Base-by-base conservation (phyloP, 2,113 vertebrate genomes). In the Megatriorchis doriae region DNA sequence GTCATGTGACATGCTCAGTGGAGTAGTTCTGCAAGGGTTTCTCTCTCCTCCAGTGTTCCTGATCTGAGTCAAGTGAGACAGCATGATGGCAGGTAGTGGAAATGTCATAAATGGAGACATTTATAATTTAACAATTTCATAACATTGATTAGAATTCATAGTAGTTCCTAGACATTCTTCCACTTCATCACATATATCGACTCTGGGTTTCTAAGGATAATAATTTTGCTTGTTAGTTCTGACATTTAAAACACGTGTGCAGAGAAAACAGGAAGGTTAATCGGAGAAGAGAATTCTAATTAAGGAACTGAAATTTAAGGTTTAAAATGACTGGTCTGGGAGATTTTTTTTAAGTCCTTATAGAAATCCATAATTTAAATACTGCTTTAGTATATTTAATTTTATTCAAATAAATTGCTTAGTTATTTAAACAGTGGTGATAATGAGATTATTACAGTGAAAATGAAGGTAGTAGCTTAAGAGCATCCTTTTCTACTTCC, bases 221-320 rank as follows among this genome's bases (percentile, higher is more conserved):
- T 63, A 90, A 77, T 73, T 58, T 9, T 85, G 25, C 89, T 82
- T 91, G 74, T 87, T 93, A 89, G 36, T 82, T 80, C 70, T 93
- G 95, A 83, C 89, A 88, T 95, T 96, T 94, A 47, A 83, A 87
- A 87, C 94, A 74, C 50, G 7, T 65, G 19, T 52, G n/a, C 29
- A 70, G 74, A 81, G 87, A 88, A 94, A 95, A 92, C 73, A 88
- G 85, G 86, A 97, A 95, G 78, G n/a, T 94, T 96, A 89, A 85
- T 75, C 71, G 58, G 73, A 56, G 53, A 77, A 86, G 27, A 92
- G 52, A 63, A 86, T 94, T 95, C 67, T 91, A 88, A 90, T 96
- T 93, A 90, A 91, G 89, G 81, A 96, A 95, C 66, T 86, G 42
- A 96, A 94, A 86, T 70, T 10, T 42, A 56, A 65, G 48, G 22